Base-by-base conservation (phyloP, 2,888 invertebrate species). In the Diogma glabrata region DNA sequence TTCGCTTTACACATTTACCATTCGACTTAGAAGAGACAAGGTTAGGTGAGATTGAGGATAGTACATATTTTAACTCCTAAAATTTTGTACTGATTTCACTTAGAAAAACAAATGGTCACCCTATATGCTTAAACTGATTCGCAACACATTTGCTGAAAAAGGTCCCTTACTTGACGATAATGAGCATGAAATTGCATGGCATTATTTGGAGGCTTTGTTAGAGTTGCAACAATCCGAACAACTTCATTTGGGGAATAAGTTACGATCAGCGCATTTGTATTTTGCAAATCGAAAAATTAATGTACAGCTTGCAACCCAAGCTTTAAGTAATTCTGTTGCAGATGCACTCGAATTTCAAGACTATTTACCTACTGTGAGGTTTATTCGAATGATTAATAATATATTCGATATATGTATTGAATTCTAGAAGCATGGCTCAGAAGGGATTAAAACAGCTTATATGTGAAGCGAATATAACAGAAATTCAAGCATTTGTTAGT, bases 341-440 rank as follows among this genome's bases (percentile, higher is more conserved):
- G 36, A 36, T 36, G n/a, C 36, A 36, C 36, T 36, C 4, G 36
- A 36, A 36, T 36, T 9, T 36, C 36, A 36, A 16, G 36, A 16
- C n/a, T 36, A 16, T 36, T 36, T 36, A 36, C 36, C 36, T 4
- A 36, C 6, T 16, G 36, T 36, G n/a, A 36, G 36, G 16, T 36
- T 36, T 36, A 36, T 36, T 36, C 36, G 36, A 36, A 4, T 36
- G 36, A 7, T 36, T 36, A 36, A 36, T 36, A 36, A 36, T 36
- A 36, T 36, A 36, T 36, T 36, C 16, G n/a, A 10, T 3, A 36
- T 36, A 33, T 12, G 16, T 33, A 36, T 16, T 36, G 16, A 36
- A 36, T 36, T 36, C 36, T n/a, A 36, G 36, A 36, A 36, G 16
- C 16, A 36, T 36, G 36, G 36, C n/a, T n/a, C 36, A 36, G n/a